Evolutionary conservation across 2,113 vertebrate genomes (phyloP).

Genomic region (Marcusenius ussheri): DNA sequence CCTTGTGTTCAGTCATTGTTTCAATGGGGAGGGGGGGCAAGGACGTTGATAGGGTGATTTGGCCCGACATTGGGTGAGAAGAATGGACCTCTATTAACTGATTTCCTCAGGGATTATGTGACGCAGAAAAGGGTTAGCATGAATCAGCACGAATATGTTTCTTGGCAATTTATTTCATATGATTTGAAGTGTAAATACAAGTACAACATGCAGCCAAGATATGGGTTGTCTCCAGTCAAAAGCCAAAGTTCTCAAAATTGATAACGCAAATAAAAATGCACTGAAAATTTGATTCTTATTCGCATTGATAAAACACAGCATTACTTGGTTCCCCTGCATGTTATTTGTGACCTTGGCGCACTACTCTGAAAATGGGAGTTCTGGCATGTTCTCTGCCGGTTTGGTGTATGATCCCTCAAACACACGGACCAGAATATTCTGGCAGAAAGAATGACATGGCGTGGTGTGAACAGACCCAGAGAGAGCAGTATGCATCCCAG

Average conservation of each 20-base stretch:
- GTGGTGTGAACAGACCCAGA: background rate
- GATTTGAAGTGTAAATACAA: background rate
- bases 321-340: background rate
- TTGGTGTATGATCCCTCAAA: background rate
- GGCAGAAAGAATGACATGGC: background rate
- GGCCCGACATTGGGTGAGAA: background rate
- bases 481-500: slow-evolving; percentile 27
- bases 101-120: background rate
- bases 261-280: background rate
- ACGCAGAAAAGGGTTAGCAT: background rate
- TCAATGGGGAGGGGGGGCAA: background rate
- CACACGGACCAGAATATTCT: background rate
- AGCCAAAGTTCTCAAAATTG: background rate
- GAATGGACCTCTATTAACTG: slow-evolving; percentile 9
- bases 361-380: background rate
- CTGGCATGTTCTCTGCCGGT: background rate
- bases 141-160: background rate
- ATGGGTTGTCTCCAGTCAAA: background rate
- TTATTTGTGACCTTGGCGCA: background rate
- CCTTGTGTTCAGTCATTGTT: slow-evolving; percentile 14
- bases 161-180: background rate
- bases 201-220: background rate
- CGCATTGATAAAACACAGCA: background rate
- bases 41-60: background rate
- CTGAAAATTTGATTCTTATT: background rate